A percentile compares a stretch with the other conserved stretches of the same genome.
Conservation (phyloP, 2,797 vertebrate species). For the Takifugu rubripes region DNA sequence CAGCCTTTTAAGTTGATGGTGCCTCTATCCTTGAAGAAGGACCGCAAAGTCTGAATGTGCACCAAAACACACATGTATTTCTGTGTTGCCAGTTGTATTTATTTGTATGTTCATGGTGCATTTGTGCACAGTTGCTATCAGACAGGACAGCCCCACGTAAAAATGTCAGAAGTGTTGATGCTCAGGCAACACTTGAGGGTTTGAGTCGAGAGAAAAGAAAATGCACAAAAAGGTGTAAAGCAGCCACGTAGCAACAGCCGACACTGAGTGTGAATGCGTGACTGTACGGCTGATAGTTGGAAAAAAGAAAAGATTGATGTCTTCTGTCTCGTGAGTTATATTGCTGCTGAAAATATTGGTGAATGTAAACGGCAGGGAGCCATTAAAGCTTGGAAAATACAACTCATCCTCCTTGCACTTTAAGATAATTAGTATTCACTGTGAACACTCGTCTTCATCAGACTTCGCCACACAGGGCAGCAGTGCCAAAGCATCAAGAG, state of each 20-base stretch:
- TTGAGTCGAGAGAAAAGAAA: not conserved
- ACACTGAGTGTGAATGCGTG: not conserved
- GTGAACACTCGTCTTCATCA: conserved; percentile 12
- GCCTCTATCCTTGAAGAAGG: no score
- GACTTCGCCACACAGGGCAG: conserved; percentile 24
- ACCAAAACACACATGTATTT: no score
- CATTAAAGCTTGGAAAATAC: conserved; percentile 1
- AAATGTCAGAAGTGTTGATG: no score
- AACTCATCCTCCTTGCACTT: conserved; percentile 31
- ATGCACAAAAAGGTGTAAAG: not conserved
- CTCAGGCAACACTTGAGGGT: conserved; percentile 14
- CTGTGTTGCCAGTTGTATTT: no score
- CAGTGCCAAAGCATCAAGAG: conserved; percentile 21
- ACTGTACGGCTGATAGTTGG: conserved; percentile 1
- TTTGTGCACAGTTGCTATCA: no score
- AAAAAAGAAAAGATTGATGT: not conserved
- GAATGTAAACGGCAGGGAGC: conserved; percentile 4
- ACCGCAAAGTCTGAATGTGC: no score
- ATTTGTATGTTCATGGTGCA: no score
- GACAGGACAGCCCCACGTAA: no score
- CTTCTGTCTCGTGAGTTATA: not conserved
- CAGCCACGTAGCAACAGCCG: not conserved
- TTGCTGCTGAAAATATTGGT: not conserved
- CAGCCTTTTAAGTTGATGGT: no score
- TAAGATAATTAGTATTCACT: conserved; percentile 47